phyloP scores from a whole-genome alignment of 2,113 vertebrate species.

The Epinephelus cyanopodus region DNA sequence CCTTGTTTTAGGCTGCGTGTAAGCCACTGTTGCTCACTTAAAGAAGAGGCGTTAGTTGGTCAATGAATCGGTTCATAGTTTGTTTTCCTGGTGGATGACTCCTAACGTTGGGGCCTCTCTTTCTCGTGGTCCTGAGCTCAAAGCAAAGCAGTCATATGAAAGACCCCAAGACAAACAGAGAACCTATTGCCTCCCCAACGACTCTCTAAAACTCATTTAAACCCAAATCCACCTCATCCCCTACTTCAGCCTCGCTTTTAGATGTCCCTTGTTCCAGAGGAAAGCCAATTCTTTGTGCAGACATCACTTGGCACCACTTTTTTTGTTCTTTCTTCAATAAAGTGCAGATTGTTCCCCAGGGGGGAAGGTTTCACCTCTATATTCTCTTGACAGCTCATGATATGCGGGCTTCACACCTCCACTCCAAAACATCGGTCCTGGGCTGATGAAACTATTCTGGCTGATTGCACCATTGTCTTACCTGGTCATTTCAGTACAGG shows the following conservation, averaged over 20 bases:
- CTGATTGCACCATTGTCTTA: conserved; percentile 33
- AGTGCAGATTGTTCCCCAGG: conserved; percentile 24
- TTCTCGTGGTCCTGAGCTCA: neutral
- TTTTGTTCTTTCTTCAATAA: conserved; percentile 24
- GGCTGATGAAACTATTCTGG: conserved; percentile 28
- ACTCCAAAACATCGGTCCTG: neutral
- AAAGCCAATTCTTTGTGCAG: conserved; percentile 15
- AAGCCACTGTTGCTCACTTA: neutral
- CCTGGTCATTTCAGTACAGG: conserved; percentile 3
- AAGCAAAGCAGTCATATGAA: neutral
- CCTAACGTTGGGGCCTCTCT: neutral
- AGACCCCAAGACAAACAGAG: neutral
- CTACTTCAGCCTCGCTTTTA: conserved; percentile 5
- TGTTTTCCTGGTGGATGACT: neutral
- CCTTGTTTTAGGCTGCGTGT: neutral
- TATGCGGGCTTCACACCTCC: neutral
- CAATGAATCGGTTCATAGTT: neutral
- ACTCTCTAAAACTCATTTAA: conserved; percentile 2
- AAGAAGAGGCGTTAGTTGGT: neutral
- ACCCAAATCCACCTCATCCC: neutral
- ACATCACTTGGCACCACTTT: neutral
- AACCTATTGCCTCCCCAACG: neutral
- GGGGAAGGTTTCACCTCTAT: neutral
- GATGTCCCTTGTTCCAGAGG: neutral
- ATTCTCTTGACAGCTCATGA: conserved; percentile 27